phyloP scores from a whole-genome alignment of 2,888 invertebrate genomes.

The Linyphia triangularis region DNA sequence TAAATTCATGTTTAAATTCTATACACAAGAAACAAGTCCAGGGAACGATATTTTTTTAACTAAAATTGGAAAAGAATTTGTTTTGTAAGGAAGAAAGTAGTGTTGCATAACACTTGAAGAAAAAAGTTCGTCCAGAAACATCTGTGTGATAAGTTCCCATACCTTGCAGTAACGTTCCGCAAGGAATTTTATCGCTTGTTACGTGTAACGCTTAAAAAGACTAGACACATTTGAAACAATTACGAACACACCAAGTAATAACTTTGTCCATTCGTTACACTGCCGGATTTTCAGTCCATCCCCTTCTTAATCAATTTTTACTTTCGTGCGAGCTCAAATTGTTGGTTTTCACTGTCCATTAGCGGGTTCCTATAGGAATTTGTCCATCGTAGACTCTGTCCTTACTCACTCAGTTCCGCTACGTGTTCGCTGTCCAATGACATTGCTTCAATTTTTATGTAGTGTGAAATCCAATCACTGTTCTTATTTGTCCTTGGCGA shows the following conservation, averaged over 20 bases:
- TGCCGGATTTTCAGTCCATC: not conserved
- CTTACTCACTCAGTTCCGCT: not conserved
- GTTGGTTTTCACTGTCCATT: not conserved
- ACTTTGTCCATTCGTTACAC: not conserved
- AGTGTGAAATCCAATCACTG: too few species aligned
- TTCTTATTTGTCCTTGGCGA: too few species aligned
- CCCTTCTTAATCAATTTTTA: not conserved
- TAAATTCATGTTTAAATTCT: too few species aligned
- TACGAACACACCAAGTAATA: not conserved
- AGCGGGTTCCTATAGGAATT: not conserved
- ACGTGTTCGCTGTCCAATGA: too few species aligned
- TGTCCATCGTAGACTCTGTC: not conserved
- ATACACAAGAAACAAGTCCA: too few species aligned
- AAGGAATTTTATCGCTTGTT: not conserved
- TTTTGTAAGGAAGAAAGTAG: too few species aligned
- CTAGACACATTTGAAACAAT: not conserved
- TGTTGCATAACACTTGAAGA: too few species aligned
- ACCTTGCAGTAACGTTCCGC: not conserved
- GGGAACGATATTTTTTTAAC: too few species aligned
- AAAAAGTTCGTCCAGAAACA: not conserved
- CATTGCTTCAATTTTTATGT: too few species aligned
- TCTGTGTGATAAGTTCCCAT: not conserved
- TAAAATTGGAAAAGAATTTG: too few species aligned
- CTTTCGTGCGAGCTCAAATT: not conserved
- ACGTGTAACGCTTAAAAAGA: not conserved